These are phyloP conservation scores for Merluccius polli DNA, from an alignment of 2,797 vertebrate species.

Conservation along the genomic window DNA sequence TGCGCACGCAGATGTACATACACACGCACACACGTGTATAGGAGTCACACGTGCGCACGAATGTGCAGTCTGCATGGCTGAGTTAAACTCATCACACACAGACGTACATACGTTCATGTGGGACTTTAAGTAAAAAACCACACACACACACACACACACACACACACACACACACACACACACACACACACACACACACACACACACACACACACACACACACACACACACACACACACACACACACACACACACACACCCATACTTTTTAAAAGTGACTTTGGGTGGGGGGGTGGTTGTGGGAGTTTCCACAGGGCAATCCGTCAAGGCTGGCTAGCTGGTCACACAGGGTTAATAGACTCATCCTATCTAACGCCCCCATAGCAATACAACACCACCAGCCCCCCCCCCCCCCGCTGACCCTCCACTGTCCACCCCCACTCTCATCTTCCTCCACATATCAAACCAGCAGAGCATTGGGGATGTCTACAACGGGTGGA, in stretches of 20 bases:
- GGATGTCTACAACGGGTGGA: too few relatives aligned
- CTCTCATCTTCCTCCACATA: not conserved
- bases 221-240: constrained; percentile 22
- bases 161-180: too few relatives aligned
- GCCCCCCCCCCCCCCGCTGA: not conserved
- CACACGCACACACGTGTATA: too few relatives aligned
- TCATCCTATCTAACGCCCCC: constrained; percentile 49
- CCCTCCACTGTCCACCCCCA: not conserved
- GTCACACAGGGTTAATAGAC: constrained; percentile 69
- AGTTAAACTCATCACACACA: too few relatives aligned
- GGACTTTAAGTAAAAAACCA: too few relatives aligned
- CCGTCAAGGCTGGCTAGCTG: constrained; percentile 62
- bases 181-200: not conserved
- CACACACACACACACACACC: constrained; percentile 16
- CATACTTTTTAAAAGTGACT: constrained; percentile 21
- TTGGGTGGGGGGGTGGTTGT: constrained; percentile 22
- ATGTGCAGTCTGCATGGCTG: too few relatives aligned
- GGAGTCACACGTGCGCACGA: too few relatives aligned
- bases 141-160: too few relatives aligned
- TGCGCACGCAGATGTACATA: too few relatives aligned
- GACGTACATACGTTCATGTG: not conserved
- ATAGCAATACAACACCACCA: constrained; percentile 12
- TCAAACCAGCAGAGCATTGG: not conserved
- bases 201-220: constrained; percentile 21
- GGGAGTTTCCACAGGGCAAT: constrained; percentile 55